phyloP scores from a whole-genome alignment of 2,888 invertebrate species.

The Macrosoma leucophasiata region DNA sequence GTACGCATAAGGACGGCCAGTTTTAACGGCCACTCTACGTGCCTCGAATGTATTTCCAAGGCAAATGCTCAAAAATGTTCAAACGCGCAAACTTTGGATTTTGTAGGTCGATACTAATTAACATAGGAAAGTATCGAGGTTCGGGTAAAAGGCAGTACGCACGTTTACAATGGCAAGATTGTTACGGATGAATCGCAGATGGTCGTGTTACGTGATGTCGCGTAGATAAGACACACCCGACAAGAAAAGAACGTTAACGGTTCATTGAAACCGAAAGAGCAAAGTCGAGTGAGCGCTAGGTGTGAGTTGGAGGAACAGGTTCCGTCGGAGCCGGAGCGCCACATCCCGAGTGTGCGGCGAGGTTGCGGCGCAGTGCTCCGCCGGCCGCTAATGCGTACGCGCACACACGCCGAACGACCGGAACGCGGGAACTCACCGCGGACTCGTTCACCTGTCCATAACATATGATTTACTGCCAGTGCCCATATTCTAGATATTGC shows the following conservation, averaged over 20 bases:
- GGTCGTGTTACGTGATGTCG: conserved; percentile 49
- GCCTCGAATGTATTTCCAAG: conserved; percentile 38
- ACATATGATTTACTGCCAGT: conserved; percentile 33
- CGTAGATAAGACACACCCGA: conserved; percentile 52
- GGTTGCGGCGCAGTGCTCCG: conserved; percentile 59
- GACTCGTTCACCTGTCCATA: conserved; percentile 33
- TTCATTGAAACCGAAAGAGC: conserved; percentile 71
- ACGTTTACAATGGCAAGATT: conserved; percentile 6
- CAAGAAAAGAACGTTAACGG: conserved; percentile 66
- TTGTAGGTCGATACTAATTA: conserved; percentile 10
- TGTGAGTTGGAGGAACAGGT: conserved; percentile 55
- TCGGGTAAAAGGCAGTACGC: no score
- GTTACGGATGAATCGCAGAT: conserved; percentile 26
- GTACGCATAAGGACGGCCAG: conserved; percentile 48
- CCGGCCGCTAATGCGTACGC: conserved; percentile 54
- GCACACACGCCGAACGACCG: conserved; percentile 41
- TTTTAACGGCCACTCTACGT: conserved; percentile 46
- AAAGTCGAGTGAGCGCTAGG: conserved; percentile 48
- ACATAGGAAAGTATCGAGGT: no score
- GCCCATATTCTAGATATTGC: conserved; percentile 8
- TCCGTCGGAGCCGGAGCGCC: conserved; percentile 52
- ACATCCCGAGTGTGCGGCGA: conserved; percentile 56
- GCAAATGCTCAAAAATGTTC: conserved; percentile 29
- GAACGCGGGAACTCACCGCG: conserved; percentile 35
- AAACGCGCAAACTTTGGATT: conserved; percentile 10